phyloP scores from a whole-genome alignment of 2,888 invertebrate species.

The Ectemnius continuus region DNA sequence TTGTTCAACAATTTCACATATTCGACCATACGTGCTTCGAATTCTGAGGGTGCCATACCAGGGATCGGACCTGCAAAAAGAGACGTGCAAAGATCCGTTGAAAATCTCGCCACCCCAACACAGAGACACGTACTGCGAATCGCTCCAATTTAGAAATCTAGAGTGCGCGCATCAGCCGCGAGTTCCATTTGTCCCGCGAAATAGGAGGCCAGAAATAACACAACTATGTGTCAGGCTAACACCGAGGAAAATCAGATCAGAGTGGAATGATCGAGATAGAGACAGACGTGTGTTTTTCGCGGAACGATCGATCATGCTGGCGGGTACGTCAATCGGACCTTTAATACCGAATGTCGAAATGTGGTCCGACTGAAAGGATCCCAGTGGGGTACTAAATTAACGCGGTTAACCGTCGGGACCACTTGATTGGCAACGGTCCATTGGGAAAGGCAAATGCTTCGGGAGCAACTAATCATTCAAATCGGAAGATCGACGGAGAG shows the following conservation, averaged over 20 bases:
- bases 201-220: too few species aligned
- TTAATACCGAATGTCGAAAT: conserved; percentile 20
- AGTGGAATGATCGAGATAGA: conserved; percentile 2
- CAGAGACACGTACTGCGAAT: too few species aligned
- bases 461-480: not conserved
- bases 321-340: conserved; percentile 23
- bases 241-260: not conserved
- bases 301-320: conserved; percentile 31
- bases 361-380: conserved; percentile 12
- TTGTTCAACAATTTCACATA: conserved; percentile 87
- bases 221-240: too few species aligned
- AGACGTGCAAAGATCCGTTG: too few species aligned
- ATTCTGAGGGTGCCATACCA: conserved; percentile 84
- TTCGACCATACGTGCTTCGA: conserved; percentile 88
- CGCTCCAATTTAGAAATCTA: too few species aligned
- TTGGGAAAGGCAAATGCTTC: conserved; percentile 14
- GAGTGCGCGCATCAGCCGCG: too few species aligned
- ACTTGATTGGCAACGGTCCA: conserved; percentile 60
- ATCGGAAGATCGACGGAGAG: not conserved
- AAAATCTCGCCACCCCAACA: too few species aligned
- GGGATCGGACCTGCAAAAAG: conserved; percentile 79
- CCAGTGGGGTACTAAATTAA: conserved; percentile 52
- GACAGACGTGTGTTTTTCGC: not conserved
- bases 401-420: conserved; percentile 45
- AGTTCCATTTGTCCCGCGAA: too few species aligned